Conservation (phyloP, 2,888 invertebrate species). For the Phortica magna region DNA sequence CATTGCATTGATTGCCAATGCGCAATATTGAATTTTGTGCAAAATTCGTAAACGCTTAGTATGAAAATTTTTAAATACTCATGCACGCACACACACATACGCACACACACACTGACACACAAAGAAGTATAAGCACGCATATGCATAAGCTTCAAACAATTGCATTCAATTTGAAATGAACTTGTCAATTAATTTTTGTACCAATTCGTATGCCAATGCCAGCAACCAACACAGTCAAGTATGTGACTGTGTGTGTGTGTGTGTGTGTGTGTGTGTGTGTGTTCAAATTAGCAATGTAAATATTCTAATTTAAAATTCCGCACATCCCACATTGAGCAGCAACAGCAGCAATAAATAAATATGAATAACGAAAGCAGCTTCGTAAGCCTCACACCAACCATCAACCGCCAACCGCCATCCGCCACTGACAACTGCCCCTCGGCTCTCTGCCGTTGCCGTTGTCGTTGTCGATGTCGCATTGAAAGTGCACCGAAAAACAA, state of each 20-base stretch:
- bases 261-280: slow-evolving; percentile 45
- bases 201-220: slow-evolving; percentile 37
- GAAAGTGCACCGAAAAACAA: slow-evolving; percentile 56
- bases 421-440: background rate
- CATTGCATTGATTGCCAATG: background rate
- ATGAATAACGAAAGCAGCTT: slow-evolving; percentile 61
- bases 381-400: no score
- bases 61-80: background rate
- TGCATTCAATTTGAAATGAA: slow-evolving; percentile 58
- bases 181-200: slow-evolving; percentile 69
- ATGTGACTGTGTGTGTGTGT: slow-evolving; percentile 34
- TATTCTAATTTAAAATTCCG: slow-evolving; percentile 70
- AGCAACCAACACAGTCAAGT: slow-evolving; percentile 30
- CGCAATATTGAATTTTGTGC: slow-evolving; percentile 58
- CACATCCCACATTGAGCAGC: slow-evolving; percentile 43
- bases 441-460: background rate
- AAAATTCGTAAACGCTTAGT: background rate
- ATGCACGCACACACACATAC: slow-evolving; percentile 28
- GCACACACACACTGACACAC: no score
- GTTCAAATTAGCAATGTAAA: slow-evolving; percentile 69
- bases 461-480: slow-evolving; percentile 17
- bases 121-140: background rate
- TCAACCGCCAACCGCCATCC: no score
- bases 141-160: slow-evolving; percentile 39
- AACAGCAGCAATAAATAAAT: slow-evolving; percentile 54